A percentile compares a stretch with the other conserved stretches of the same genome.
These are phyloP conservation scores for Promerops cafer DNA, from an alignment of 2,113 vertebrate genomes.

Conservation along the genomic window DNA sequence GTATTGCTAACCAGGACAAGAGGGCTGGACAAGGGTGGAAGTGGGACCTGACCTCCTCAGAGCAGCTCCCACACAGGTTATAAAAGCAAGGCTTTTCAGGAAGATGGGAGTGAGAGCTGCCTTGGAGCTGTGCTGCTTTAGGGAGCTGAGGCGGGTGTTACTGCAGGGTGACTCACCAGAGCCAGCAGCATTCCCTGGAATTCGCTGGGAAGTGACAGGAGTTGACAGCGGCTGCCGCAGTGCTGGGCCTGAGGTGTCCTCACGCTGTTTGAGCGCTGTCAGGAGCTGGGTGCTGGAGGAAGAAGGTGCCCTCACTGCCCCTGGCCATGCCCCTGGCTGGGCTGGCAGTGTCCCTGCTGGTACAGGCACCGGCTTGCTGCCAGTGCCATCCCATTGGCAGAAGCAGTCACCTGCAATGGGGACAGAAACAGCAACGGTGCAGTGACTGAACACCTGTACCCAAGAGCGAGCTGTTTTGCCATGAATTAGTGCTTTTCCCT, in stretches of 20 bases:
- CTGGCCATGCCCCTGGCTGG: background rate
- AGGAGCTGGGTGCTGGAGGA: background rate
- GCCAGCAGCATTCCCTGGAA: background rate
- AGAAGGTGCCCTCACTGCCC: background rate
- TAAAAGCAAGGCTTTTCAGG: background rate
- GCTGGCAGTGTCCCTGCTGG: background rate
- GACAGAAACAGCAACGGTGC: background rate
- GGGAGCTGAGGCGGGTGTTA: background rate
- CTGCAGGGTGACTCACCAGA: slow-evolving; percentile 9
- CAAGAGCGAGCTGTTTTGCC: background rate
- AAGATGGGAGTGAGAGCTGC: background rate
- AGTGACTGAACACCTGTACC: fast-evolving
- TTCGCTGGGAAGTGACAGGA: background rate
- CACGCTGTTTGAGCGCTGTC: fast-evolving
- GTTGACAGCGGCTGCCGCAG: background rate
- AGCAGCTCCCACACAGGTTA: background rate
- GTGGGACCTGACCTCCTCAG: background rate
- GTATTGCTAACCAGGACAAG: background rate
- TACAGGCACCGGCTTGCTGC: background rate
- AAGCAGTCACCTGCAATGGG: background rate
- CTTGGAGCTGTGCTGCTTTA: background rate
- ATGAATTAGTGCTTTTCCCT: background rate
- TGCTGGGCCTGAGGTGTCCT: background rate
- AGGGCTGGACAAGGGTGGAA: background rate
- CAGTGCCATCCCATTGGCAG: background rate